Percentiles rank a stretch among this genome's conserved stretches.
Conservation (phyloP, 2,888 invertebrate species). For the Poecilus cupreus region DNA sequence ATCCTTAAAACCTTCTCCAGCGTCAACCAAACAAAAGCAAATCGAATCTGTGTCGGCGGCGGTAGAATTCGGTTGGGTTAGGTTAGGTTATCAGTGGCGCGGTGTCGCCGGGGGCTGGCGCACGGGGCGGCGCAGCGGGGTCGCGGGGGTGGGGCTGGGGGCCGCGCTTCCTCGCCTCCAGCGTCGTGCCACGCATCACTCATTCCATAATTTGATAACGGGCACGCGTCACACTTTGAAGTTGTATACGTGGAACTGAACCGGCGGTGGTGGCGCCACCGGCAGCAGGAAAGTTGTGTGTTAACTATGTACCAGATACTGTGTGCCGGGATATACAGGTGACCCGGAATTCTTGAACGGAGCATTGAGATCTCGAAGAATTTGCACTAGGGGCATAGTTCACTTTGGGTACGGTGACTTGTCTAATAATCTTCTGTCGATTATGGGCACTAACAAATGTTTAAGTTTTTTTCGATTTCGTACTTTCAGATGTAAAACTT, state of each 20-base stretch:
- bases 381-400: too few species aligned
- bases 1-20: neutral
- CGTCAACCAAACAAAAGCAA: neutral
- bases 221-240: constrained; percentile 49
- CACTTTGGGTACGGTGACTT: too few species aligned
- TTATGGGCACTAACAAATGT: too few species aligned
- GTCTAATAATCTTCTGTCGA: too few species aligned
- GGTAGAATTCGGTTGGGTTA: neutral
- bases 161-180: neutral
- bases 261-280: neutral
- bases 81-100: constrained; percentile 4
- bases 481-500: too few species aligned
- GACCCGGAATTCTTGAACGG: too few species aligned
- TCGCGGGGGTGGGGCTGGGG: neutral
- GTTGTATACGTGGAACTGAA: constrained; percentile 6
- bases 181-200: constrained; percentile 43
- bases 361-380: too few species aligned
- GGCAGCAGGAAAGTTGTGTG: too few species aligned
- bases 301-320: too few species aligned
- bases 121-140: neutral
- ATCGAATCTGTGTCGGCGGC: neutral
- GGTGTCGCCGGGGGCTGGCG: neutral
- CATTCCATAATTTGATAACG: constrained; percentile 55
- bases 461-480: too few species aligned
- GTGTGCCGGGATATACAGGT: too few species aligned